Base-by-base conservation (phyloP, 2,888 invertebrate genomes). In the Diaperis boleti region DNA sequence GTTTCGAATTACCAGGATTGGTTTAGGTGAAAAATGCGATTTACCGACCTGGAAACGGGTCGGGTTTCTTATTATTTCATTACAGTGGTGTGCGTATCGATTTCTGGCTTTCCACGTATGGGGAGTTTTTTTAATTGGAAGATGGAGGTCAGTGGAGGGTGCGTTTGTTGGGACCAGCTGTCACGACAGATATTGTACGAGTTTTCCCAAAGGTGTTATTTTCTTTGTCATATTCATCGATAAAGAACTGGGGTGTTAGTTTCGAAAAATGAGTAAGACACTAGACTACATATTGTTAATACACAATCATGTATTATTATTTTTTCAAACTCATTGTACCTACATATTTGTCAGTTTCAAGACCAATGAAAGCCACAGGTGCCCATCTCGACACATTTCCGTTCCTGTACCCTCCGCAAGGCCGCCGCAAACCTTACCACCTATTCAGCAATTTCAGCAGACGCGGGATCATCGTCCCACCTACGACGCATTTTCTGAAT, bases 41-140 rank as follows among this genome's bases (percentile, higher is more conserved):
- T 42, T 15, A 31, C 41, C 22, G 37, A 26, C 13, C 22, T 42
- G 54, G 22, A 42, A 54, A 54, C 41, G 15, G 54, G 42, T 54
- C 29, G 39, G 42, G 42, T 42, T 54, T 54, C 41, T 54, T 42
- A 42, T 54, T 54, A 41, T 54, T 54, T 54, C 54, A 41, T 54
- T 54, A 31, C 54, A 13, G 42, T 17, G 54, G 41, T 29, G 52
- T n/a, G 52, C 13, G 15, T 54, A 42, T 54, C 54, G 54, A 41
- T 54, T 31, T 54, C 39, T 18, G 18, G 11, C 52, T 52, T 52
- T 52, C 52, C 39, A 52, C 52, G 26, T 15, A 35, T 50, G 18
- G 20, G 20, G n/a, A 26, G n/a, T 26, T 26, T 26, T n/a, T n/a
- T n/a, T n/a, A n/a, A n/a, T n/a, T n/a, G n/a, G n/a, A n/a, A n/a